Conservation (phyloP, 2,113 vertebrate genomes). For the Cyanocitta stelleri region DNA sequence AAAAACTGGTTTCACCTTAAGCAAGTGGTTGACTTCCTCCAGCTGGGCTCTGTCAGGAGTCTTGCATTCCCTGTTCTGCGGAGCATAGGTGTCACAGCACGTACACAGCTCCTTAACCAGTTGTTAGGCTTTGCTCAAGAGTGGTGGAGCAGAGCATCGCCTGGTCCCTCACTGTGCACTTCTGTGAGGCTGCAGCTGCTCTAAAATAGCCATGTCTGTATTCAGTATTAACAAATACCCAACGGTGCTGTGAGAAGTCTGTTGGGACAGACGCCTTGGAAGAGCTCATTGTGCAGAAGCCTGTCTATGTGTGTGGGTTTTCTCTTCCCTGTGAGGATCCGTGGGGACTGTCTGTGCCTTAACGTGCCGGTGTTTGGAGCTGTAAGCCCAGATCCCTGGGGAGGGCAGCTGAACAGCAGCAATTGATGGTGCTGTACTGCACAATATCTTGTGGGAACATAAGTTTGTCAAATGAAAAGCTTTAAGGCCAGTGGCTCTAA, state of each 20-base stretch:
- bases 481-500: conserved; percentile 28
- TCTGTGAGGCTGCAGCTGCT: background rate
- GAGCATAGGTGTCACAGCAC: background rate
- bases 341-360: background rate
- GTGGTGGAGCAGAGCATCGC: background rate
- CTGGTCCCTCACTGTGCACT: background rate
- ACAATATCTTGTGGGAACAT: background rate
- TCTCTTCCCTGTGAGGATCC: background rate
- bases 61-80: background rate
- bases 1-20: background rate
- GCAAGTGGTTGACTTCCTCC: background rate
- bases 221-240: background rate
- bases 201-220: fast-evolving
- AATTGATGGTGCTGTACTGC: background rate
- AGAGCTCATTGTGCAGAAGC: background rate
- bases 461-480: conserved; percentile 33
- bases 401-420: conserved; percentile 1
- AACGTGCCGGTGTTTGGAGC: fast-evolving
- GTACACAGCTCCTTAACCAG: fast-evolving
- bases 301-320: background rate
- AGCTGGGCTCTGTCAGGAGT: background rate
- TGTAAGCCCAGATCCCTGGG: background rate
- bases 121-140: background rate
- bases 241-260: fast-evolving
- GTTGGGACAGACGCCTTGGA: background rate